Evolutionary conservation across 2,888 invertebrate genomes (phyloP).

Genomic region (Atrina japonica): DNA sequence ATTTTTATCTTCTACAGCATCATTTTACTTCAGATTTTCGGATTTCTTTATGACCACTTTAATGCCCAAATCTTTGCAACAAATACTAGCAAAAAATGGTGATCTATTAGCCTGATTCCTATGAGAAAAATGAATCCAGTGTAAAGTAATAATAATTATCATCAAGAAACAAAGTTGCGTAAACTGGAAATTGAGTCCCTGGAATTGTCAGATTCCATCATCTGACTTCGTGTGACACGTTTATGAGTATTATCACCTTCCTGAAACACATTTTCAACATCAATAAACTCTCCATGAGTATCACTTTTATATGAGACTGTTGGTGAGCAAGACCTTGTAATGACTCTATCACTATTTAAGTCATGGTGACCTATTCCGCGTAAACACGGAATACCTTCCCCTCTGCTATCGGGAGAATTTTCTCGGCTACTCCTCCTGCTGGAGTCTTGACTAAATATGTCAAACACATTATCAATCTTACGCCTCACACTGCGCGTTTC

Average conservation of each 20-base stretch:
- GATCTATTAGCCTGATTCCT: too few relatives aligned
- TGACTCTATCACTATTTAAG: conserved; percentile 28
- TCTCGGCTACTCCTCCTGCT: conserved; percentile 49
- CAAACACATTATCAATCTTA: conserved; percentile 41
- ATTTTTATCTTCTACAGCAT: too few relatives aligned
- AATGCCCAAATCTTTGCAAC: too few relatives aligned
- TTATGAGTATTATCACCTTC: conserved; percentile 39
- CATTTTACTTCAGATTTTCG: too few relatives aligned
- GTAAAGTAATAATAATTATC: too few relatives aligned
- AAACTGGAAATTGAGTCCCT: conserved; percentile 23
- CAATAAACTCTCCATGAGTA: conserved; percentile 34
- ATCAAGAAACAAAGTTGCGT: conserved; percentile 13
- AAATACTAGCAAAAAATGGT: too few relatives aligned
- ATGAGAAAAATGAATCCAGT: too few relatives aligned
- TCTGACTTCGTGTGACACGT: conserved; percentile 48
- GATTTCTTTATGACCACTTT: too few relatives aligned
- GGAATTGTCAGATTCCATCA: conserved; percentile 19
- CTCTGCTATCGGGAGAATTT: conserved; percentile 55
- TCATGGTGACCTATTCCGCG: conserved; percentile 36
- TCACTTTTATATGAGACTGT: conserved; percentile 37
- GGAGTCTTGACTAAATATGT: conserved; percentile 43
- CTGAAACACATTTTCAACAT: conserved; percentile 53
- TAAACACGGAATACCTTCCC: conserved; percentile 43
- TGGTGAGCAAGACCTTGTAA: conserved; percentile 50
- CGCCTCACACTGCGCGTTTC: conserved; percentile 40